Base-by-base conservation (phyloP, 2,113 vertebrate genomes). In the Eidolon helvum region DNA sequence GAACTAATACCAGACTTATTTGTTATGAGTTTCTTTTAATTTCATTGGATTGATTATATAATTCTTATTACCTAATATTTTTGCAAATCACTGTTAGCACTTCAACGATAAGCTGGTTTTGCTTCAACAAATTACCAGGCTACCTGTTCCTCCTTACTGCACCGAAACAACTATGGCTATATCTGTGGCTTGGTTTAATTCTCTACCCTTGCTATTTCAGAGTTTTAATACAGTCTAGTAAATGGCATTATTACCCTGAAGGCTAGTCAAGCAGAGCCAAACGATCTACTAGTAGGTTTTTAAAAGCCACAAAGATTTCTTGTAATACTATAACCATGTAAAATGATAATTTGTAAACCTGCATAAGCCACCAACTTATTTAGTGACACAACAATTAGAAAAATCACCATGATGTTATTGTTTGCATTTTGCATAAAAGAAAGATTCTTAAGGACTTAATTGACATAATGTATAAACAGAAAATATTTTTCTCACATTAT, bases 321-420 rank as follows among this genome's bases (percentile, higher is more conserved):
- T 84, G 16, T 90, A 71, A 94, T 2, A 69, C 10, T 69, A 57
- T 91, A 79, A 43, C 79, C 0, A 48, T 16, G 75, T 53, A 98
- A 96, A 97, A 96, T n/a, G 80, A 28, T 0, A 61, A 92, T 96
- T 65, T 79, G 55, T 92, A 97, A 95, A 97, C 94, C 50, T 90
- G 26, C 66, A 95, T 91, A 83, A 97, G 91, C 63, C 1, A 33
- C 65, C 8, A 8, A 65, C 7, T 80, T 87, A 95, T 33, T 97
- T 75, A 91, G 87, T 38, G 71, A 55, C 26, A 43, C 5, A 22
- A 88, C 92, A 97, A 93, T 92, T 93, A 96, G 87, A 77, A 97
- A 97, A 96, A 92, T 79, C 16, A 79, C 38, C 8, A 45, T 79
- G 91, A 94, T 83, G 75, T 87, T 90, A 91, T 79, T 87, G 96